Base-by-base conservation (phyloP, 2,113 vertebrate species). In the Pelecanus crispus region DNA sequence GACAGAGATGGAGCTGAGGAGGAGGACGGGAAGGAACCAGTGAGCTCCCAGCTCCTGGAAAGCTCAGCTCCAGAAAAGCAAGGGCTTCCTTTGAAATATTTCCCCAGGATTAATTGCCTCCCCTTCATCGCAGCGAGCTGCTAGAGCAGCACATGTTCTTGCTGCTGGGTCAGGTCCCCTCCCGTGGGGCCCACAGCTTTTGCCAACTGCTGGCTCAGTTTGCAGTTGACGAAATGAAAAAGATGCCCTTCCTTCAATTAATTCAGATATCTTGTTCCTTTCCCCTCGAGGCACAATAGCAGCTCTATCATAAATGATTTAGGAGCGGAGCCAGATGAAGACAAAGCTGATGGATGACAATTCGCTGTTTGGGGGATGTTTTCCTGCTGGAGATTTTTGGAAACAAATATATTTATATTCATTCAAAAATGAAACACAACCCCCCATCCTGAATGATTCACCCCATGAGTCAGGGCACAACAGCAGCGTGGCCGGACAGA, bases 321-420 rank as follows among this genome's bases (percentile, higher is more conserved):
- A 94, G 89, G 91, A 95, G 47, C 1, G 0, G 52, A 84, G 94
- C 91, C 89, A 94, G 77, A 62, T 10, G 61, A 86, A 95, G 94
- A 38, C 83, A 47, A 62, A 92, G 91, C 72, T 84, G 94, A 92
- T 75, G 83, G 95, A 94, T 81, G 84, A 74, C 52, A 55, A 12
- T 26, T 79, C 34, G 44, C 58, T 77, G 83, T 52, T 92, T 20
- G 61, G 52, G 68, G 36, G 73, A 86, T 56, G 71, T 86, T 95
- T 86, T 73, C 80, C 67, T 74, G 87, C 50, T 34, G 71, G 89
- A 92, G 83, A n/a, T 42, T 86, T 95, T 93, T 59, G 59, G 88
- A 92, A 96, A 93, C 85, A 88, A 86, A 92, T 88, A 36, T 31
- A 88, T 92, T 90, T 86, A 49, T 86, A 68, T 50, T 90, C 50